Evolutionary conservation across 1,140 invertebrate genomes (phyloP).

Genomic region (Oryctes rhinoceros): DNA sequence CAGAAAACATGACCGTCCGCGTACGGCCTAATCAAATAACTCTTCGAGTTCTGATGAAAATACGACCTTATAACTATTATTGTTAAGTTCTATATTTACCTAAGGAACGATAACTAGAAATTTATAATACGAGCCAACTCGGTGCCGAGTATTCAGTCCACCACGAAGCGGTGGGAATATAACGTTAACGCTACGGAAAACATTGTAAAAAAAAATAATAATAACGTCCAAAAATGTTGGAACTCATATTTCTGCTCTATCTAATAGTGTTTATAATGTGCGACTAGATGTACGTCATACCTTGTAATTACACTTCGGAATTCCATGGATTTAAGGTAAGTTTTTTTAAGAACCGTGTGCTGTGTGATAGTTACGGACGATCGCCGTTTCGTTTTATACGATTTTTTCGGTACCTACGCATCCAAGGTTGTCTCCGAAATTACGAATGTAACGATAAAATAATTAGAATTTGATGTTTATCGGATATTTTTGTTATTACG

Average conservation of each 20-base stretch:
- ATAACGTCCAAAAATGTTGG: neutral
- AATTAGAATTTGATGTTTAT: neutral
- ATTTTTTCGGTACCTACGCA: neutral
- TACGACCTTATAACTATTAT: neutral
- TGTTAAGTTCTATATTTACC: neutral
- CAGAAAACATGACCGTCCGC: neutral
- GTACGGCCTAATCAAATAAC: neutral
- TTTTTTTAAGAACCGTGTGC: neutral
- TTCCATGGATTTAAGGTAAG: conserved; percentile 27
- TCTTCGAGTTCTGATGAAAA: neutral
- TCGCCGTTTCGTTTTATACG: neutral
- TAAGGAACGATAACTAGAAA: neutral
- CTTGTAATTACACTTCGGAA: conserved; percentile 6
- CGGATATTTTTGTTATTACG: neutral
- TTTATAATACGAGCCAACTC: neutral
- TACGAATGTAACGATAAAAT: neutral
- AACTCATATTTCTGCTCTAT: conserved; percentile 21
- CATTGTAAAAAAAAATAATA: too few species aligned
- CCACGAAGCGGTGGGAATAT: neutral
- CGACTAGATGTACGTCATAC: neutral
- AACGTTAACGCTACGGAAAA: neutral
- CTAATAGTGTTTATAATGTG: conserved; percentile 24
- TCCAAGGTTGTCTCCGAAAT: neutral
- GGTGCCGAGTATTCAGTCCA: neutral
- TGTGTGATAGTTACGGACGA: neutral